phyloP scores from a whole-genome alignment of 2,888 invertebrate species.

The Lacanobia wlatinum region DNA sequence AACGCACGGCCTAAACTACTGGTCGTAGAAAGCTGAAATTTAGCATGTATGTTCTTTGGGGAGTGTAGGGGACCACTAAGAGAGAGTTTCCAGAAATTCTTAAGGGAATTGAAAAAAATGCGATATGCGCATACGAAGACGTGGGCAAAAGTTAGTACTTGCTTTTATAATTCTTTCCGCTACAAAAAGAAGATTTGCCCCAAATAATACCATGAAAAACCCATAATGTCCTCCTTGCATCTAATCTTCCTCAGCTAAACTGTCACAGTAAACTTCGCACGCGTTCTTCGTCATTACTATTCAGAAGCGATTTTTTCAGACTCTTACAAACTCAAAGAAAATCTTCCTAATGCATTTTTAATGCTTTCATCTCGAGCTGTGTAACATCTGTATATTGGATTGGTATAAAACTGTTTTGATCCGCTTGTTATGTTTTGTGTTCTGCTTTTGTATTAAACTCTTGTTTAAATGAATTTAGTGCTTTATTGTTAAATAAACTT shows the following conservation, averaged over 20 bases:
- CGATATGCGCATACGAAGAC: too few species aligned
- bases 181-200: neutral
- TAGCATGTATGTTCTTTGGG: too few species aligned
- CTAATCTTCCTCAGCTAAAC: conserved; percentile 24
- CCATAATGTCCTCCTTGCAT: neutral
- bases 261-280: conserved; percentile 31
- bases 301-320: conserved; percentile 45
- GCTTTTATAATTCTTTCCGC: too few species aligned
- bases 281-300: conserved; percentile 47
- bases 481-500: too few species aligned
- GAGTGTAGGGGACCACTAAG: too few species aligned
- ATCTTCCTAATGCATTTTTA: conserved; percentile 64
- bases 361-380: conserved; percentile 54
- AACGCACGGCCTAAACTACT: too few species aligned
- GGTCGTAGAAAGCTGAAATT: too few species aligned
- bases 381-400: conserved; percentile 52
- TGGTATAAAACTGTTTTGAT: conserved; percentile 37
- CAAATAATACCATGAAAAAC: conserved; percentile 1
- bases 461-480: too few species aligned
- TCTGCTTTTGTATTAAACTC: too few species aligned
- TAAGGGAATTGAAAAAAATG: too few species aligned
- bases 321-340: conserved; percentile 49
- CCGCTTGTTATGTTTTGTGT: neutral
- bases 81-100: too few species aligned
- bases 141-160: too few species aligned